phyloP scores from a whole-genome alignment of 2,888 invertebrate genomes.

The Byasa hedistus region DNA sequence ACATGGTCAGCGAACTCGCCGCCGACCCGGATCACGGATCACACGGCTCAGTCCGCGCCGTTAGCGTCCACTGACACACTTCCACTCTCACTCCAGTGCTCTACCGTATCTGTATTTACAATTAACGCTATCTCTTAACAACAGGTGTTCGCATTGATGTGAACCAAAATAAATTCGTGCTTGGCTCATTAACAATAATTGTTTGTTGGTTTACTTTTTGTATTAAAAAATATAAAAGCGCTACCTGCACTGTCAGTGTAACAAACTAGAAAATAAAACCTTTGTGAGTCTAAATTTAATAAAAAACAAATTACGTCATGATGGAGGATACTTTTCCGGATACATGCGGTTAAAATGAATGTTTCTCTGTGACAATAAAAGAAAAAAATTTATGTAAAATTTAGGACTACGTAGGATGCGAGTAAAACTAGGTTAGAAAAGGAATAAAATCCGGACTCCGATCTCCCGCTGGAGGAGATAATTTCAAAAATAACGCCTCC shows the following conservation, averaged over 20 bases:
- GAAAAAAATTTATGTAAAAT: too few relatives aligned
- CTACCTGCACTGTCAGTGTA: too few relatives aligned
- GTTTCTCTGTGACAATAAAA: too few relatives aligned
- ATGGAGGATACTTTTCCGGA: too few relatives aligned
- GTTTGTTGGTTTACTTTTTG: not conserved
- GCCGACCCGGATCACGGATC: slow-evolving; percentile 71
- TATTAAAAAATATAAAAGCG: not conserved
- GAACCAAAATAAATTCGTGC: not conserved
- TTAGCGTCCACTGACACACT: slow-evolving; percentile 57
- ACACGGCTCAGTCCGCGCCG: slow-evolving; percentile 49
- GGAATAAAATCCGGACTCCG: too few relatives aligned
- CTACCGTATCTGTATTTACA: slow-evolving; percentile 35
- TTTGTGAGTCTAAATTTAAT: not conserved
- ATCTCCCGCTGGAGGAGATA: too few relatives aligned
- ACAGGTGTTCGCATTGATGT: slow-evolving; percentile 11
- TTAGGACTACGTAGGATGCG: too few relatives aligned
- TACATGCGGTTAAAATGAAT: too few relatives aligned
- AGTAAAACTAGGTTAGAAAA: too few relatives aligned
- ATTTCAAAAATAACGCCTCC: too few relatives aligned
- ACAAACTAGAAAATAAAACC: not conserved
- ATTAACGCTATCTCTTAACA: slow-evolving; percentile 27
- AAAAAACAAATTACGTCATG: not conserved
- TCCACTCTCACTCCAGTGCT: slow-evolving; percentile 43
- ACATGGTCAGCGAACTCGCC: slow-evolving; percentile 42
- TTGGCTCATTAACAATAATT: not conserved